A percentile compares a stretch with the other conserved stretches of the same genome.
Conservation (phyloP, 92 coral and sea anemone species). For the Pocillopora meandrina region DNA sequence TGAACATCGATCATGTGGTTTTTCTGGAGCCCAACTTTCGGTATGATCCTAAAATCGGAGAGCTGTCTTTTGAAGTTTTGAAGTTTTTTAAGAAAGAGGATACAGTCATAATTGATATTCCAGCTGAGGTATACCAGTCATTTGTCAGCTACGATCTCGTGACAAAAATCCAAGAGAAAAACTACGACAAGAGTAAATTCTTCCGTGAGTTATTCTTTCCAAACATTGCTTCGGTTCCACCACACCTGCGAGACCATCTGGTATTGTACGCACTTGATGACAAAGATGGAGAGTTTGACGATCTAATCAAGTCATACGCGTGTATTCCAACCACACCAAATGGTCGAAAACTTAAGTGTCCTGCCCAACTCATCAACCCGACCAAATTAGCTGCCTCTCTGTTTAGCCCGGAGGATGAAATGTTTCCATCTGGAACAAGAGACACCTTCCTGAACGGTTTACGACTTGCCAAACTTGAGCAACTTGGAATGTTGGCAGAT, state of each 20-base stretch:
- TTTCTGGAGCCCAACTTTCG: constrained; percentile 66
- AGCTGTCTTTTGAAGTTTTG: constrained; percentile 44
- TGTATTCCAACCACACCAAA: constrained; percentile 78
- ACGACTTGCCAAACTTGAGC: constrained; percentile 49
- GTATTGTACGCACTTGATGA: constrained; percentile 61
- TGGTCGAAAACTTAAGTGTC: constrained; percentile 61
- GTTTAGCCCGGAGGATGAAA: constrained; percentile 62
- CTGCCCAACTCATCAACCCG: constrained; percentile 70
- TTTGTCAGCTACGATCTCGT: constrained; percentile 41
- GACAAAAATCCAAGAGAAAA: constrained; percentile 10
- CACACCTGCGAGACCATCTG: constrained; percentile 47
- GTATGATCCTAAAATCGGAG: constrained; percentile 46
- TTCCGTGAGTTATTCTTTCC: constrained; percentile 72
- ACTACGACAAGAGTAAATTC: constrained; percentile 57
- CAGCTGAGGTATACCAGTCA: constrained; percentile 52
- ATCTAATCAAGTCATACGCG: constrained; percentile 22
- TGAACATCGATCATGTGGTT: constrained; percentile 38
- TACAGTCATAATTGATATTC: constrained; percentile 58
- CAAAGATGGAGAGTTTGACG: constrained; percentile 13
- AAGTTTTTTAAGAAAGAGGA: not conserved
- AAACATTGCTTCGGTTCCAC: constrained; percentile 29
- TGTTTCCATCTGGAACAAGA: constrained; percentile 68
- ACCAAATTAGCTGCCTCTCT: constrained; percentile 52
- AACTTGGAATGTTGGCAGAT: constrained; percentile 78
- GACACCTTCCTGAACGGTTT: constrained; percentile 26